Conservation (phyloP, 2,888 invertebrate genomes). For the Miltochrista miniata region DNA sequence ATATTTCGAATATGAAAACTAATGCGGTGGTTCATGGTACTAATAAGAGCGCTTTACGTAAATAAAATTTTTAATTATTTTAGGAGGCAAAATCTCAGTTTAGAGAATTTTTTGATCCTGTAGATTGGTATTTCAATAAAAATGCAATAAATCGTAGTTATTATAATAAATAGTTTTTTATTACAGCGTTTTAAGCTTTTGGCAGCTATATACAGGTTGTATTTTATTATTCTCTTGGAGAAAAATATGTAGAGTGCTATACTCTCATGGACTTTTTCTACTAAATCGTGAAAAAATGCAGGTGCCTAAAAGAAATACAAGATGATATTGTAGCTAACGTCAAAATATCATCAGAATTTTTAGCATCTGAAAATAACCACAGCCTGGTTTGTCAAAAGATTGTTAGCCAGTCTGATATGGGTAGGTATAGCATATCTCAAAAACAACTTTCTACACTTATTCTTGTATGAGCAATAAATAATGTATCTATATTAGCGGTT, state of each 20-base stretch:
- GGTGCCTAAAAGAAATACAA: too few relatives aligned
- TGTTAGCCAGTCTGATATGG: too few relatives aligned
- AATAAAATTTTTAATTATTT: conserved; percentile 30
- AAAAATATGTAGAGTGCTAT: background rate
- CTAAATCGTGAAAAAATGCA: too few relatives aligned
- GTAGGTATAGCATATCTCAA: too few relatives aligned
- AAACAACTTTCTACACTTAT: too few relatives aligned
- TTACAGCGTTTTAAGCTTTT: background rate
- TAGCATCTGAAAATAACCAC: too few relatives aligned
- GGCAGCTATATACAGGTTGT: conserved; percentile 3
- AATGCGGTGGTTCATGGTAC: conserved; percentile 26
- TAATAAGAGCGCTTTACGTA: conserved; percentile 39
- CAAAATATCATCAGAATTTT: too few relatives aligned
- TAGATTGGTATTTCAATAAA: conserved; percentile 3
- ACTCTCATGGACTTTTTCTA: too few relatives aligned
- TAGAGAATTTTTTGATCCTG: background rate
- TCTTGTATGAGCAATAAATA: background rate
- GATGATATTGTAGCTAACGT: too few relatives aligned
- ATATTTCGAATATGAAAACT: conserved; percentile 21
- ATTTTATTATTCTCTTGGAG: background rate
- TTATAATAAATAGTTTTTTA: conserved; percentile 2
- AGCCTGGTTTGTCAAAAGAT: too few relatives aligned
- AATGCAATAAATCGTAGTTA: conserved; percentile 22
- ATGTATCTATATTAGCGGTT: background rate
- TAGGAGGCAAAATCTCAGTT: conserved; percentile 42